These are phyloP conservation scores for Microhierax caerulescens DNA, from an alignment of 2,797 vertebrate genomes.

Conservation along the genomic window DNA sequence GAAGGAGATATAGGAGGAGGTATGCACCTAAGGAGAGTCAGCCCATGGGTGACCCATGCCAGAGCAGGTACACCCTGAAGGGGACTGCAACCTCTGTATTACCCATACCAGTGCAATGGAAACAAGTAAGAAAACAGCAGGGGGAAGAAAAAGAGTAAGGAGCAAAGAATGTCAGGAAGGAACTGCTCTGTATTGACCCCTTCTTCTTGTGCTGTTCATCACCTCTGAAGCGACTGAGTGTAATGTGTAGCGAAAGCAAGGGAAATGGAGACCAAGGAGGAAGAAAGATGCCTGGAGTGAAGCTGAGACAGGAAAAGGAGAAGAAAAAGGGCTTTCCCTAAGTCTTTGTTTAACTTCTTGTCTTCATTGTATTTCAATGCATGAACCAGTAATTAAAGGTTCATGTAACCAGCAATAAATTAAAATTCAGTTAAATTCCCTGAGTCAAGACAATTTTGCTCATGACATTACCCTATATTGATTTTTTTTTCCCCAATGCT, in stretches of 20 bases:
- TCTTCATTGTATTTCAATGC: background rate
- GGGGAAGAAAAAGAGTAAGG: background rate
- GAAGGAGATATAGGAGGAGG: background rate
- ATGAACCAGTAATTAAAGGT: background rate
- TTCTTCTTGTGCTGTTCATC: background rate
- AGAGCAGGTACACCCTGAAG: background rate
- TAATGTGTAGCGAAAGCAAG: background rate
- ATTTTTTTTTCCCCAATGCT: background rate
- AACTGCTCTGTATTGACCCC: background rate
- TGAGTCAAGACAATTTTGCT: background rate
- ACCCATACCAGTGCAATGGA: background rate
- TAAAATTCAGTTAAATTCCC: background rate
- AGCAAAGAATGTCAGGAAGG: background rate
- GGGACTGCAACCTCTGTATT: background rate
- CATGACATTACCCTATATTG: background rate
- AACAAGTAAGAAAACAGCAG: background rate
- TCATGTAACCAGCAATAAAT: background rate
- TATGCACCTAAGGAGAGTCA: background rate
- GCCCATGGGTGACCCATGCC: fast-evolving
- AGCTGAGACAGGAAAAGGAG: background rate
- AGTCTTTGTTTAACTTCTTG: background rate
- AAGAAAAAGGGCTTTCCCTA: background rate
- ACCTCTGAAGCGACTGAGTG: background rate
- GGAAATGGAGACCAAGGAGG: background rate
- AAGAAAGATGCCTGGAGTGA: background rate